Evolutionary conservation across 2,888 invertebrate genomes (phyloP), one percentile per base, ranked within the genome.

Genomic region (Ryuthela nishihirai): DNA sequence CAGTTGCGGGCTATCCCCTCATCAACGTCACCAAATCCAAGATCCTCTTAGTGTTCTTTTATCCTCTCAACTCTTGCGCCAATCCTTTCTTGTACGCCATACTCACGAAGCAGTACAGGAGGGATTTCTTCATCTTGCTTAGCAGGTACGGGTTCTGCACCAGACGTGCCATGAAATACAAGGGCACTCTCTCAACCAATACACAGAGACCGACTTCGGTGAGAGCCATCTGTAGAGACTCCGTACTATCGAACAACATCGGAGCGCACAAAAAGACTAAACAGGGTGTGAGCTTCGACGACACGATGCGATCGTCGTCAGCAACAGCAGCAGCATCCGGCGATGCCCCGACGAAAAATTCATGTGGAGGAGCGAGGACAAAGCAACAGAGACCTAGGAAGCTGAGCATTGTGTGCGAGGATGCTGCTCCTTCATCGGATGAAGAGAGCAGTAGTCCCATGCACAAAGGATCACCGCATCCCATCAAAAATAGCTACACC

Each of bases 61-160:
- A 92, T 72, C 93, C 93, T 0, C 76, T 94, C 60, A 93, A 93
- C 75, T 87, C 91, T 0, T 91, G 90, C 72, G 89, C 92, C 34
- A 92, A 94, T 76, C 93, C 93, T 0, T 92, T 91, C 77, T 77
- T 94, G 3, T 94, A 93, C 74, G 92, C 90, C 17, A 87, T 93
- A 66, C 78, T 91, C 70, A 93, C 92, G 6, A 84, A 88, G 62
- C 90, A 90, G 74, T 91, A 89, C 71, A 80, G 89, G 36, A 80
- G 83, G 66, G 90, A 92, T 72, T 78, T 88, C 20, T 79, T 83
- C 47, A 77, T 80, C 10, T 72, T 88, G 35, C 75, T 87, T 43
- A 81, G 84, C 2, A 82, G 83, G 77, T 87, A 70, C 48, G 68
- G 69, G 3, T 54, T 70, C 23, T 68, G 66, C 34, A 65, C 64